Evolutionary conservation across 2,888 invertebrate genomes (phyloP).

Genomic region (Malthinus seriepunctatus): DNA sequence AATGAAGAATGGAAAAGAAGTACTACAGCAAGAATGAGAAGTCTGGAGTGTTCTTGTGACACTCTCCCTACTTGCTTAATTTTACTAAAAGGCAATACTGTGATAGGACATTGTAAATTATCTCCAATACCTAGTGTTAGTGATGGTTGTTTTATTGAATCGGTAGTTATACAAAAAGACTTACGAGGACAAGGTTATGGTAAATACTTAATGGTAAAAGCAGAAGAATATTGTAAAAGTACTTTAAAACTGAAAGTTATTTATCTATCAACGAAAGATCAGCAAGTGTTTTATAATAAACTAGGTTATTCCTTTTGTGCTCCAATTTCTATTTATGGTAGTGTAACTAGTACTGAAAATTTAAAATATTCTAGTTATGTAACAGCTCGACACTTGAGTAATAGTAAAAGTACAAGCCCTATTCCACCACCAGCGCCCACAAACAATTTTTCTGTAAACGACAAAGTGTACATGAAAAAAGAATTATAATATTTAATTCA

Average conservation of each 20-base stretch:
- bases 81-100: conserved; percentile 60
- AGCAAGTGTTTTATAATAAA: conserved; percentile 75
- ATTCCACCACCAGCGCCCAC: conserved; percentile 52
- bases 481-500: neutral
- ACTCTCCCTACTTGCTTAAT: conserved; percentile 72
- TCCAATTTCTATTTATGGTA: conserved; percentile 72
- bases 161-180: conserved; percentile 74
- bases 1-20: conserved; percentile 90
- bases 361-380: neutral
- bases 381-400: neutral
- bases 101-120: conserved; percentile 81
- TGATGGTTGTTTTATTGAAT: conserved; percentile 78
- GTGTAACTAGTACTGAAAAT: conserved; percentile 33
- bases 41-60: conserved; percentile 73
- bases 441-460: conserved; percentile 37
- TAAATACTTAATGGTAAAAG: conserved; percentile 71
- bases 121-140: conserved; percentile 71
- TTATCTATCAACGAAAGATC: conserved; percentile 72
- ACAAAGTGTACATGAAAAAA: conserved; percentile 21
- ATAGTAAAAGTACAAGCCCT: conserved; percentile 36
- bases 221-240: conserved; percentile 73
- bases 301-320: conserved; percentile 72
- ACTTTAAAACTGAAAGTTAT: conserved; percentile 65
- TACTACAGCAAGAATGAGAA: conserved; percentile 75
- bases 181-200: conserved; percentile 78